These are phyloP conservation scores for Anthopleura xanthogrammica DNA, from an alignment of 92 coral and sea anemone genomes.

Conservation along the genomic window DNA sequence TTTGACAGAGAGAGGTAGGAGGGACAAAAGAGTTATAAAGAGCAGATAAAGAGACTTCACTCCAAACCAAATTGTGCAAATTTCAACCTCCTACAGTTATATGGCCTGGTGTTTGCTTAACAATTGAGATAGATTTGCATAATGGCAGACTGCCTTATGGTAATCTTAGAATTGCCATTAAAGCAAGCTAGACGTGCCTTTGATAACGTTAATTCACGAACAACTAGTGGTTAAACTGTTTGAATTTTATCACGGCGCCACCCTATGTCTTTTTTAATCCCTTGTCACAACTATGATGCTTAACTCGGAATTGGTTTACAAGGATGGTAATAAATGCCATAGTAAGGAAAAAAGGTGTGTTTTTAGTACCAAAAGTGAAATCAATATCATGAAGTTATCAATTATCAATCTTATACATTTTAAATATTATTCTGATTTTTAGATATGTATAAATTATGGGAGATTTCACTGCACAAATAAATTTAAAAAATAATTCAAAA, in stretches of 20 bases:
- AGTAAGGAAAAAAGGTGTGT: background rate
- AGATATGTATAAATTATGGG: too few relatives aligned
- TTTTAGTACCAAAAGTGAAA: background rate
- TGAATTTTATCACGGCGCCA: background rate
- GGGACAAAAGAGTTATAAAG: too few relatives aligned
- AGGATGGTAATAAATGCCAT: background rate
- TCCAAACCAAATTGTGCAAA: too few relatives aligned
- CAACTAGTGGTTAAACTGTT: background rate
- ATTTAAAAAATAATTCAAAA: too few relatives aligned
- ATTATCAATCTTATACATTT: background rate
- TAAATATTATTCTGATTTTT: background rate
- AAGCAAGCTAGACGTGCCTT: background rate
- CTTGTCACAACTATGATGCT: background rate
- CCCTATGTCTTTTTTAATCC: background rate
- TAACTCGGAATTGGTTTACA: background rate
- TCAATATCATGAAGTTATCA: background rate
- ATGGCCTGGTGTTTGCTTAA: slow-evolving; percentile 1
- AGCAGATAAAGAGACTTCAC: too few relatives aligned
- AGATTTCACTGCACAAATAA: too few relatives aligned
- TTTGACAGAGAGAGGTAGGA: too few relatives aligned
- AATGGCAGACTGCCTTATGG: background rate
- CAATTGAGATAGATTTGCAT: background rate
- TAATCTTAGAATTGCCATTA: background rate
- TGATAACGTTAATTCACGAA: background rate
- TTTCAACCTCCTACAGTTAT: background rate